phyloP scores from a whole-genome alignment of 2,888 invertebrate genomes.

The Caenorhabditis becei region DNA sequence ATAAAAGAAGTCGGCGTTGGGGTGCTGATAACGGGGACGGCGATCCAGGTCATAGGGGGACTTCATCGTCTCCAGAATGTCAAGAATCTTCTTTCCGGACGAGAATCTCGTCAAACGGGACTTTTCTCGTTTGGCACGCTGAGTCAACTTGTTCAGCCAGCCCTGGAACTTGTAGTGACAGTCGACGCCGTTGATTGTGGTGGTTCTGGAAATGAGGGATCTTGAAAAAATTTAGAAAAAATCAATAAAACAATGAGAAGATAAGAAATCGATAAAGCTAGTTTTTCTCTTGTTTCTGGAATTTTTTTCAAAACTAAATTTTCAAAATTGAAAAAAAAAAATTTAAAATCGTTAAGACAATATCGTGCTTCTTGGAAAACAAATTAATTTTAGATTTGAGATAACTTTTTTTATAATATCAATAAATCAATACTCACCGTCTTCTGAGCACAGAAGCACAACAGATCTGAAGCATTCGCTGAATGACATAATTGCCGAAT shows the following conservation, averaged over 20 bases:
- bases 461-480: constrained; percentile 73
- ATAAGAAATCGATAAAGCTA: too few relatives aligned
- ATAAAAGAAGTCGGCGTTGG: background rate
- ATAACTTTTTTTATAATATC: too few relatives aligned
- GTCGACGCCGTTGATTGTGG: constrained; percentile 9
- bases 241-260: too few relatives aligned
- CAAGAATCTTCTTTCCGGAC: constrained; percentile 29
- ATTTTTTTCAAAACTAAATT: too few relatives aligned
- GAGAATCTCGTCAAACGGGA: constrained; percentile 22
- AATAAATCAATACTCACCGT: too few relatives aligned
- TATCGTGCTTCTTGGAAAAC: too few relatives aligned
- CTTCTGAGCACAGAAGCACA: constrained; percentile 33
- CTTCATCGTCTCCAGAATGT: constrained; percentile 14
- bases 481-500: constrained; percentile 79
- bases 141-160: constrained; percentile 13
- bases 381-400: too few relatives aligned
- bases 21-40: background rate
- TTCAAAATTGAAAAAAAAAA: too few relatives aligned
- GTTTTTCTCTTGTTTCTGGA: too few relatives aligned
- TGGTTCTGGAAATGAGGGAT: too few relatives aligned
- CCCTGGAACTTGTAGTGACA: constrained; percentile 2
- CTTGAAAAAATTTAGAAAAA: too few relatives aligned
- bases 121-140: constrained; percentile 10
- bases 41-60: background rate
- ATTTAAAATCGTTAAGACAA: too few relatives aligned